These are phyloP conservation scores for Mylabris phalerata DNA, from an alignment of 1,140 invertebrate genomes.

Conservation along the genomic window DNA sequence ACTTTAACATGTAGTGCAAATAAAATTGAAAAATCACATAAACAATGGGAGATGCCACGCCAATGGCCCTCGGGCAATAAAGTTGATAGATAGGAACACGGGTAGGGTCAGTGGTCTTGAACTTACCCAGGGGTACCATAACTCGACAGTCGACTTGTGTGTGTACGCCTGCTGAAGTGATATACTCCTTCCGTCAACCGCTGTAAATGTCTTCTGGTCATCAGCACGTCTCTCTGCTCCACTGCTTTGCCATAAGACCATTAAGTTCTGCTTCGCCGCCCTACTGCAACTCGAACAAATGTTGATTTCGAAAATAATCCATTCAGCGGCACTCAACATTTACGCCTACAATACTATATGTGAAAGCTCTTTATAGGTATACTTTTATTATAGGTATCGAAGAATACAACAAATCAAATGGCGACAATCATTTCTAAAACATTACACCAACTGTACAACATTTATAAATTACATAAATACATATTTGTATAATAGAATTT, in stretches of 20 bases:
- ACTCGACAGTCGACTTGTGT: slow-evolving; percentile 21
- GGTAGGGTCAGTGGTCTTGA: slow-evolving; percentile 30
- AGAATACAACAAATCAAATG: no score
- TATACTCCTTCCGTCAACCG: slow-evolving; percentile 41
- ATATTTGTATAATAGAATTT: no score
- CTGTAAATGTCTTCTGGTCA: slow-evolving; percentile 41
- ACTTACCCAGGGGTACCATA: slow-evolving; percentile 37
- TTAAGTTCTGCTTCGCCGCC: slow-evolving; percentile 33
- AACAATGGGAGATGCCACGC: slow-evolving; percentile 35
- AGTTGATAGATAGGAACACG: slow-evolving; percentile 35
- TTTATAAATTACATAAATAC: no score
- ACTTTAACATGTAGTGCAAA: slow-evolving; percentile 21
- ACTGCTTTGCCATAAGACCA: slow-evolving; percentile 21
- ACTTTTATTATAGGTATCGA: no score
- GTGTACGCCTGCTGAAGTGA: slow-evolving; percentile 32
- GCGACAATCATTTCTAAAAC: no score
- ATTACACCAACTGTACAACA: no score
- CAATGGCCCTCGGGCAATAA: slow-evolving; percentile 32
- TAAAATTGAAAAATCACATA: slow-evolving; percentile 32
- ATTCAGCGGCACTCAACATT: slow-evolving; percentile 15
- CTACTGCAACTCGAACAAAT: slow-evolving; percentile 11
- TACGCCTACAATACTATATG: slow-evolving; percentile 11
- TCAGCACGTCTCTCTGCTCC: slow-evolving; percentile 24
- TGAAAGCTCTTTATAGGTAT: no score
- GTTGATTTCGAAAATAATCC: slow-evolving; percentile 21